A percentile compares a stretch with the other conserved stretches of the same genome.
Evolutionary conservation across 2,888 invertebrate species (phyloP).

Genomic region (Tachystola acroxantha): DNA sequence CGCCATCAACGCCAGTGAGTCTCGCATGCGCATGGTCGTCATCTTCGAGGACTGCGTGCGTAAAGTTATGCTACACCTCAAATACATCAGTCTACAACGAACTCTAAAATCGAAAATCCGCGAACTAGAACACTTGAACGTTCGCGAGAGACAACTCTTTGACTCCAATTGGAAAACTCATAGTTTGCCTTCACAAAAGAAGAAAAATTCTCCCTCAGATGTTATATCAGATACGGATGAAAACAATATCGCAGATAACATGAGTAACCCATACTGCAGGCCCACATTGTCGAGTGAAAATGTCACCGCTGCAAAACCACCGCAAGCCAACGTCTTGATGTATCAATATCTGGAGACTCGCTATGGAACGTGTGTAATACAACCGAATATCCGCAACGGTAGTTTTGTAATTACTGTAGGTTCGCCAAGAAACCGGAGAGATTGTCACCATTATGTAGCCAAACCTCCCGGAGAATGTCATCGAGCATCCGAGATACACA

Average conservation of each 20-base stretch:
- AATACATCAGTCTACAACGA: slow-evolving; percentile 93
- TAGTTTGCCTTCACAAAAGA: slow-evolving; percentile 90
- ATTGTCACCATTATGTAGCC: slow-evolving; percentile 84
- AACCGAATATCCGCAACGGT: slow-evolving; percentile 81
- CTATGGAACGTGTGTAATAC: slow-evolving; percentile 83
- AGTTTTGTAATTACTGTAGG: slow-evolving; percentile 86
- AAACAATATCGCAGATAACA: slow-evolving; percentile 57
- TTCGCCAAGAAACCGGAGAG: slow-evolving; percentile 81
- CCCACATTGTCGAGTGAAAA: slow-evolving; percentile 91
- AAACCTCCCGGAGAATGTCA: slow-evolving; percentile 58
- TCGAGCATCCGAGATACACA: slow-evolving; percentile 50
- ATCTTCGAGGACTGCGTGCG: slow-evolving; percentile 97
- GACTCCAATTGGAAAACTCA: slow-evolving; percentile 95
- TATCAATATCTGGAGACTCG: slow-evolving; percentile 85
- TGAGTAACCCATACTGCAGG: slow-evolving; percentile 82
- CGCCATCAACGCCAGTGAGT: slow-evolving; percentile 93
- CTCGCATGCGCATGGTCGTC: slow-evolving; percentile 96
- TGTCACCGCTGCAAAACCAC: slow-evolving; percentile 72
- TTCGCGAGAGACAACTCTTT: slow-evolving; percentile 88
- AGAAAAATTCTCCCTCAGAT: slow-evolving; percentile 80
- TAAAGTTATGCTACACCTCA: slow-evolving; percentile 95
- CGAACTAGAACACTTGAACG: slow-evolving; percentile 88
- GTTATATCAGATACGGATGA: slow-evolving; percentile 63
- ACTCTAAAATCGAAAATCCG: slow-evolving; percentile 90
- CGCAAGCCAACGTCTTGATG: slow-evolving; percentile 72